Evolutionary conservation across 2,113 vertebrate genomes (phyloP).

Genomic region (Baryphthengus martii): DNA sequence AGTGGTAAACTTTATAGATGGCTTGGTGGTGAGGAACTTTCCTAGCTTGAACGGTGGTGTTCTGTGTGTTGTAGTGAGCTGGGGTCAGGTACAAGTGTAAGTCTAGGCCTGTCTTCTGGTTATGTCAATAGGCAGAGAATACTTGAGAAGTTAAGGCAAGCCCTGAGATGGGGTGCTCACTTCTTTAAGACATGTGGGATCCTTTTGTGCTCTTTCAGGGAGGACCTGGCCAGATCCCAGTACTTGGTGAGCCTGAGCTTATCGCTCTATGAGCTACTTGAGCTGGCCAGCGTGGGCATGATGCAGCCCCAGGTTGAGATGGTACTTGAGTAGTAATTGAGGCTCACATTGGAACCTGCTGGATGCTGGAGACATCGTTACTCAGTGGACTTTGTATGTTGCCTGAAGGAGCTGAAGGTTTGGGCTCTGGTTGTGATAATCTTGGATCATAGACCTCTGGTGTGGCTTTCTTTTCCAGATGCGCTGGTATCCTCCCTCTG

Average conservation of each 20-base stretch:
- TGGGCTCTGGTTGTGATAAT: not conserved
- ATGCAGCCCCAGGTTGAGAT: not conserved
- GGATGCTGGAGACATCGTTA: not conserved
- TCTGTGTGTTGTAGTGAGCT: not conserved
- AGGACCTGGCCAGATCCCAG: not conserved
- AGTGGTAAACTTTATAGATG: not conserved
- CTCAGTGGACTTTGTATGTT: fast-evolving
- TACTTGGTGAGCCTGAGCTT: not conserved
- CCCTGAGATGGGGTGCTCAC: not conserved
- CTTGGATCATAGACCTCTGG: not conserved
- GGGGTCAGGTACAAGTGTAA: not conserved
- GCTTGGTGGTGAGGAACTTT: not conserved
- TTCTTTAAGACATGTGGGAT: not conserved
- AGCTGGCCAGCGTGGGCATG: no score
- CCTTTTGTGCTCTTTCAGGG: not conserved
- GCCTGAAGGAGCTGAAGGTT: not conserved
- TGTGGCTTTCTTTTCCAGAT: constrained; percentile 80
- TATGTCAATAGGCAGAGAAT: not conserved
- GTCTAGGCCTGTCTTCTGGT: not conserved
- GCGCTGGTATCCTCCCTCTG: constrained; percentile 95
- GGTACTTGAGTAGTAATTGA: fast-evolving
- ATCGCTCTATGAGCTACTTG: not conserved
- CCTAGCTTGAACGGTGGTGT: not conserved
- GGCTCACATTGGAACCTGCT: not conserved
- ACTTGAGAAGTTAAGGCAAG: not conserved